Conservation (phyloP, 2,113 vertebrate genomes). For the Narcine bancroftii region DNA sequence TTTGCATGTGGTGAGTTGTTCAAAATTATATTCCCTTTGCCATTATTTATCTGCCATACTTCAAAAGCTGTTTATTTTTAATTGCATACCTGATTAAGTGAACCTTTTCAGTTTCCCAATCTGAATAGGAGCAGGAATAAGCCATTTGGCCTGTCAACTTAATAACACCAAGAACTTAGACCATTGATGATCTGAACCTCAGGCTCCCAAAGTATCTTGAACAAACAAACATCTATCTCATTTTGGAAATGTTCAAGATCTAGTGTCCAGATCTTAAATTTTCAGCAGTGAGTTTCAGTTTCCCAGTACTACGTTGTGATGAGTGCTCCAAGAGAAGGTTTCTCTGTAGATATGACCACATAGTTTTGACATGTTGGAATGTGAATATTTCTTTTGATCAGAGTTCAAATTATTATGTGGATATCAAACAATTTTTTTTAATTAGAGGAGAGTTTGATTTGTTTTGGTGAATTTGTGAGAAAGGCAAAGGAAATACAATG, state of each 20-base stretch:
- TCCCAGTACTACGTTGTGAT: background rate
- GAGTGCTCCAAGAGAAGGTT: background rate
- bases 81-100: background rate
- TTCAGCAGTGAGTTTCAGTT: background rate
- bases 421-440: background rate
- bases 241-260: background rate
- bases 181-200: background rate
- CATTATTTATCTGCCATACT: too few species aligned
- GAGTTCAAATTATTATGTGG: background rate
- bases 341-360: background rate
- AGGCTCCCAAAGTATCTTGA: background rate
- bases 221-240: background rate
- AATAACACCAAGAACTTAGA: too few species aligned
- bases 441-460: background rate
- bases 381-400: background rate
- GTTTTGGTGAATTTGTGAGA: background rate
- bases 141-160: background rate
- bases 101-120: background rate
- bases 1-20: constrained; percentile 76
- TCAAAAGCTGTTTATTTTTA: background rate
- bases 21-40: background rate
- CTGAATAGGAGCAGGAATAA: background rate
- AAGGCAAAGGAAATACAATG: background rate
- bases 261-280: background rate
- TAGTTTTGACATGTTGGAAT: background rate